Percentiles rank a stretch among this genome's conserved stretches.
phyloP scores from a whole-genome alignment of 1,140 invertebrate genomes.

The Pinna nobilis region DNA sequence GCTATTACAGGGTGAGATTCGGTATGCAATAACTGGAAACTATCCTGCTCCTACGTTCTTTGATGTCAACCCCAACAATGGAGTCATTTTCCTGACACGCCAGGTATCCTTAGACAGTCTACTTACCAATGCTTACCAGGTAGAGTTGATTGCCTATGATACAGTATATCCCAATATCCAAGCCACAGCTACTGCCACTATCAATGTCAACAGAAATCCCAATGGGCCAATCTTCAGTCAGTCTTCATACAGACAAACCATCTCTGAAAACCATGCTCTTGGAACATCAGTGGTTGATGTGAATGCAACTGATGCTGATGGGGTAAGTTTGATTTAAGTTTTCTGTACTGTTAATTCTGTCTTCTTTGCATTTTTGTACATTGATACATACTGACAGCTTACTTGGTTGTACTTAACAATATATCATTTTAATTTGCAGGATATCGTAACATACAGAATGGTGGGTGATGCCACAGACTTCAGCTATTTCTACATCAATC shows the following conservation, averaged over 20 bases:
- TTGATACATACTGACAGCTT: neutral
- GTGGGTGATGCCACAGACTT: slow-evolving; percentile 14
- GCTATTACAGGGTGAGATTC: slow-evolving; percentile 32
- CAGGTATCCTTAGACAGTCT: slow-evolving; percentile 86
- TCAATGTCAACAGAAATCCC: slow-evolving; percentile 88
- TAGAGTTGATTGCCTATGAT: slow-evolving; percentile 89
- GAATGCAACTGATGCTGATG: slow-evolving; percentile 63
- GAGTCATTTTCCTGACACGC: slow-evolving; percentile 86
- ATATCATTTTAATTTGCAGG: slow-evolving; percentile 5
- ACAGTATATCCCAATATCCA: slow-evolving; percentile 89
- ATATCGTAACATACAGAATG: slow-evolving; percentile 14
- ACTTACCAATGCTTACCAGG: slow-evolving; percentile 24
- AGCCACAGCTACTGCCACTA: slow-evolving; percentile 85
- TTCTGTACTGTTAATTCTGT: neutral
- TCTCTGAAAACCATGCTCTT: slow-evolving; percentile 36
- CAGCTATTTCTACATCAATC: slow-evolving; percentile 86
- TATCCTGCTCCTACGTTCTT: slow-evolving; percentile 76
- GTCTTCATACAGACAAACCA: slow-evolving; percentile 65
- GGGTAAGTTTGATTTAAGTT: slow-evolving; percentile 33
- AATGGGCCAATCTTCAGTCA: slow-evolving; percentile 83
- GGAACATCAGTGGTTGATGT: slow-evolving; percentile 45
- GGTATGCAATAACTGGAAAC: slow-evolving; percentile 48
- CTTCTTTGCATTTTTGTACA: neutral
- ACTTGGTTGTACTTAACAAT: neutral
- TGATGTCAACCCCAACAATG: slow-evolving; percentile 89